Conservation (phyloP, 2,113 vertebrate species). For the Leuciscus idus region DNA sequence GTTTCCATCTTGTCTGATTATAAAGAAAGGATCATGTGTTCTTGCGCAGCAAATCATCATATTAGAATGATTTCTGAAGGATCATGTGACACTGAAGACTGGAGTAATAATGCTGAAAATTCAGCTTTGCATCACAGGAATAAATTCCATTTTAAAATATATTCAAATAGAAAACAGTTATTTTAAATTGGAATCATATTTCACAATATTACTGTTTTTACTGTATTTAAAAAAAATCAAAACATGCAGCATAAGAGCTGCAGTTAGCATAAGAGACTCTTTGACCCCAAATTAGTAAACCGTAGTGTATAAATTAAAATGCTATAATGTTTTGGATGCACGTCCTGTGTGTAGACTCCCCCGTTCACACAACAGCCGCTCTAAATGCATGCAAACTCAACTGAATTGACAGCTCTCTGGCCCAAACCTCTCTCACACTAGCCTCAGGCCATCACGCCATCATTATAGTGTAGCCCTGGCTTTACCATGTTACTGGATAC, state of each 20-base stretch:
- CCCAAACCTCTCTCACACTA: background rate
- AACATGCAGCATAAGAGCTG: background rate
- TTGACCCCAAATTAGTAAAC: background rate
- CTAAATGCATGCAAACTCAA: background rate
- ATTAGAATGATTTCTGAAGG: background rate
- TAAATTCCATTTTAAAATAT: background rate
- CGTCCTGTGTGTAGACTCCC: too few species aligned
- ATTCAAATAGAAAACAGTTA: background rate
- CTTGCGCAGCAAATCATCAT: background rate
- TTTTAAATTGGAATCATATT: background rate
- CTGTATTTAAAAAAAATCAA: too few species aligned
- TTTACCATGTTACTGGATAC: background rate
- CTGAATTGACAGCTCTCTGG: background rate
- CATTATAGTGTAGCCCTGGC: background rate
- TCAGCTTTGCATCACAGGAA: background rate
- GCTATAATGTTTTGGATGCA: too few species aligned
- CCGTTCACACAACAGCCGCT: background rate
- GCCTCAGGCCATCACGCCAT: background rate
- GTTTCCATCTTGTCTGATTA: too few species aligned
- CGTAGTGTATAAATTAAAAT: background rate
- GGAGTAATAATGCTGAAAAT: too few species aligned
- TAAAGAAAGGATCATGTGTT: too few species aligned
- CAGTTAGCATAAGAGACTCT: background rate
- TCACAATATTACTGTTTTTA: background rate
- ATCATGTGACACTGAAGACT: background rate